A percentile compares a stretch with the other conserved stretches of the same genome.
phyloP scores from a whole-genome alignment of 2,113 vertebrate genomes.

The Phaethornis superciliosus region DNA sequence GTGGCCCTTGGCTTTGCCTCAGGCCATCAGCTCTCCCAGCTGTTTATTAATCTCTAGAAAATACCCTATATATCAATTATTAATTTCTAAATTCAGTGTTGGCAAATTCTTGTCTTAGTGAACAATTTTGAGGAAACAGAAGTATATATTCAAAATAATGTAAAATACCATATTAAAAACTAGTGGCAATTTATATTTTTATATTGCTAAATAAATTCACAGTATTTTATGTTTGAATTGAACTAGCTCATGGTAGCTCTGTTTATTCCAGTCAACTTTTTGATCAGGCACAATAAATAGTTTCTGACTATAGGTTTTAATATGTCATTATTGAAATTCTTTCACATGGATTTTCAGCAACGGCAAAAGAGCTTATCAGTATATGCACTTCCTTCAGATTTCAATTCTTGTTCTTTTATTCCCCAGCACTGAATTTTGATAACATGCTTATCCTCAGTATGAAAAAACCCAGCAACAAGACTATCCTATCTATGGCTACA shows the following conservation, averaged over 20 bases:
- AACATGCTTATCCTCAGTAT: neutral
- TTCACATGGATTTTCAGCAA: neutral
- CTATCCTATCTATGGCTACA: neutral
- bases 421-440: neutral
- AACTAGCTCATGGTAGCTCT: neutral
- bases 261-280: neutral
- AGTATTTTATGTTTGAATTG: neutral
- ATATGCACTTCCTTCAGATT: neutral
- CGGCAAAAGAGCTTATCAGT: neutral
- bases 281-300: neutral
- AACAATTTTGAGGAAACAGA: neutral
- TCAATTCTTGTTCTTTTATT: neutral
- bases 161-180: neutral
- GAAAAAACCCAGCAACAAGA: neutral
- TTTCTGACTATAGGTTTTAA: neutral
- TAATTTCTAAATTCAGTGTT: slow-evolving; percentile 53
- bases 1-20: slow-evolving; percentile 68
- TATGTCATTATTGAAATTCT: neutral
- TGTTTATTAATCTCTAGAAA: slow-evolving; percentile 70
- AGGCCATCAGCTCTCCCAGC: slow-evolving; percentile 58
- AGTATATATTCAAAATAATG: neutral
- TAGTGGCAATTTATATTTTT: neutral
- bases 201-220: neutral
- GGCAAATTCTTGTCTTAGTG: neutral
- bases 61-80: slow-evolving; percentile 20